Evolutionary conservation across 1,140 invertebrate genomes (phyloP), one percentile per base, ranked within the genome.

Genomic region (Papilio polyxenes): DNA sequence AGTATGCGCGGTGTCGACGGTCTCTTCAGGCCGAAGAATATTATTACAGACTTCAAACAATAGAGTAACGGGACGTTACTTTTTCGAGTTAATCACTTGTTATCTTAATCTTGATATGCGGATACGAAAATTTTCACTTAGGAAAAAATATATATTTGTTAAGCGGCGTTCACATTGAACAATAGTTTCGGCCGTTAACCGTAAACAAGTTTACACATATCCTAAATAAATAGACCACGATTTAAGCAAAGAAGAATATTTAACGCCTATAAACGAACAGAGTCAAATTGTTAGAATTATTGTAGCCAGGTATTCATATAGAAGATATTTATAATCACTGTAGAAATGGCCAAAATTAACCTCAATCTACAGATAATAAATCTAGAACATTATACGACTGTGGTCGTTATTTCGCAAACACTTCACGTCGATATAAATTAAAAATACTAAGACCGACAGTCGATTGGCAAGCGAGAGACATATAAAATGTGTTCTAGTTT

Each of bases 31-130:
- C 81, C 85, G 84, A 85, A 83, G 85, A 87, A 87, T 86, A 87
- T 89, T 88, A 88, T 85, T 86, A 85, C 72, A 80, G 80, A 65
- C 77, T 80, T 85, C 75, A 84, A 88, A 89, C 90, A 91, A 91
- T 91, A 84, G 85, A 86, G 86, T 89, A 89, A 90, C 88, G 87
- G 88, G 84, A 86, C 59, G 56, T 81, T 86, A 80, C 78, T 80
- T 80, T 80, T 80, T 80, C 78, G 78, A 80, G 31, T 80, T 80
- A 80, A 80, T 69, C 78, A 80, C 78, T 80, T 5, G 59, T 65
- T 80, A 80, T 80, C 78, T 80, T 31, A n/a, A 79, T 79, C 56
- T 79, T 65, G 78, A 80, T 80, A 59, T 48, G 44, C 40, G 78
- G 40, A 65, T 80, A 80, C 78, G 65, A 69, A 80, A 62, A 80